Conservation (phyloP, 2,797 vertebrate species). For the Hippopotamyrus pictus region DNA sequence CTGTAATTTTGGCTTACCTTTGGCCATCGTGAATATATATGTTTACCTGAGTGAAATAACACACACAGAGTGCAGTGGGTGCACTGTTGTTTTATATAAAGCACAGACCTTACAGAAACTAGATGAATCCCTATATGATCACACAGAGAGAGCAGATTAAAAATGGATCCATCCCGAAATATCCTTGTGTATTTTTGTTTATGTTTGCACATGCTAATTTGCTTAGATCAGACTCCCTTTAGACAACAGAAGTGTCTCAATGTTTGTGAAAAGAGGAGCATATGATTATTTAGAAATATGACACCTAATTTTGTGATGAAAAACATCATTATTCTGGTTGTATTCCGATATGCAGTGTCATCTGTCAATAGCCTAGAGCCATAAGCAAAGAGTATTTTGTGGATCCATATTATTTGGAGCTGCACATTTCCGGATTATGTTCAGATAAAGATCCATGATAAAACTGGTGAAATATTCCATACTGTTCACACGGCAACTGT, state of each 20-base stretch:
- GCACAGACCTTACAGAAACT: neutral
- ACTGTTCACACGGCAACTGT: neutral
- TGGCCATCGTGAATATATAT: neutral
- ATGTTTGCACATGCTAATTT: neutral
- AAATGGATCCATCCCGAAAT: conserved; percentile 1
- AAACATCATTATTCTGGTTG: neutral
- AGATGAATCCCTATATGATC: neutral
- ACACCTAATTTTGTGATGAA: neutral
- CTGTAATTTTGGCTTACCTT: neutral
- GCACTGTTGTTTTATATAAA: neutral
- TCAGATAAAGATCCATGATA: neutral
- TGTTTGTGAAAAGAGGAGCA: neutral
- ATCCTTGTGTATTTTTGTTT: neutral
- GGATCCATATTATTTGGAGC: neutral
- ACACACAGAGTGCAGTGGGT: neutral
- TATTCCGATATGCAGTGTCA: neutral
- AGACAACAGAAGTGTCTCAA: neutral
- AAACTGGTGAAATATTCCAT: neutral
- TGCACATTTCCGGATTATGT: neutral
- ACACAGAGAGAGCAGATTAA: neutral
- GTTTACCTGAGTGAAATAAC: neutral
- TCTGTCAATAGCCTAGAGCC: neutral
- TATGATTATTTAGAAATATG: neutral
- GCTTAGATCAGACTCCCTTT: neutral
- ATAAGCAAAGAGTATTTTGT: neutral